A percentile compares a stretch with the other conserved stretches of the same genome.
Evolutionary conservation across 2,888 invertebrate genomes (phyloP).

Genomic region (Tribolium freemani): DNA sequence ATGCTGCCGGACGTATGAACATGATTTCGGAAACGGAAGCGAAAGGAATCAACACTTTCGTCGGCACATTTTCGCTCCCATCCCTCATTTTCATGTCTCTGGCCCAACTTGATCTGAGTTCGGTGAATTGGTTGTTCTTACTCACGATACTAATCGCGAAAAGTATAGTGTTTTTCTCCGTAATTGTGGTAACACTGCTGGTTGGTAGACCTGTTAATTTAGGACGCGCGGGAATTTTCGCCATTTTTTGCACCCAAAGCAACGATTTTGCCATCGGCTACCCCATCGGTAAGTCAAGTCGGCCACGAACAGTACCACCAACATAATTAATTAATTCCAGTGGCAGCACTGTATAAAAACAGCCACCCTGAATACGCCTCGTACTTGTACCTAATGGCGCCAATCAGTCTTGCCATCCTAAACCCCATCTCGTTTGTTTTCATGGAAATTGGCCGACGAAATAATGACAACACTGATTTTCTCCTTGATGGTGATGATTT

Average conservation of each 20-base stretch:
- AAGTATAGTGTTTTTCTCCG: conserved; percentile 85
- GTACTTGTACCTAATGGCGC: conserved; percentile 94
- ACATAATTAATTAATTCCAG: conserved; percentile 70
- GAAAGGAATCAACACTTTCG: conserved; percentile 92
- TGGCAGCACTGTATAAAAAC: conserved; percentile 86
- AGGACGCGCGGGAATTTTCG: conserved; percentile 90
- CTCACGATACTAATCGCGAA: conserved; percentile 88
- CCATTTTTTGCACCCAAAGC: conserved; percentile 96
- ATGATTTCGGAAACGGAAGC: conserved; percentile 87
- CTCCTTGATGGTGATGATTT: conserved; percentile 56
- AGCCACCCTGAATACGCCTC: conserved; percentile 91
- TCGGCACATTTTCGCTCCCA: conserved; percentile 93
- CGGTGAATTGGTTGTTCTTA: conserved; percentile 94
- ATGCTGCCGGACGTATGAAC: conserved; percentile 87
- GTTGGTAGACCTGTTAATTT: conserved; percentile 86
- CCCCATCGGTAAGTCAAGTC: conserved; percentile 80
- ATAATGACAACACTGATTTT: conserved; percentile 64
- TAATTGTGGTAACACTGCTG: conserved; percentile 82
- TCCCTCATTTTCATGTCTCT: conserved; percentile 92
- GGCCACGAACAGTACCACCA: not conserved
- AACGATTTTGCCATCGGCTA: conserved; percentile 98
- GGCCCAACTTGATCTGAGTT: conserved; percentile 84
- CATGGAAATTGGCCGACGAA: conserved; percentile 79
- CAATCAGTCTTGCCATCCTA: conserved; percentile 91
- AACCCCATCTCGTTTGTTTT: conserved; percentile 93